Conservation (phyloP, 2,888 invertebrate species). For the Nezara viridula region DNA sequence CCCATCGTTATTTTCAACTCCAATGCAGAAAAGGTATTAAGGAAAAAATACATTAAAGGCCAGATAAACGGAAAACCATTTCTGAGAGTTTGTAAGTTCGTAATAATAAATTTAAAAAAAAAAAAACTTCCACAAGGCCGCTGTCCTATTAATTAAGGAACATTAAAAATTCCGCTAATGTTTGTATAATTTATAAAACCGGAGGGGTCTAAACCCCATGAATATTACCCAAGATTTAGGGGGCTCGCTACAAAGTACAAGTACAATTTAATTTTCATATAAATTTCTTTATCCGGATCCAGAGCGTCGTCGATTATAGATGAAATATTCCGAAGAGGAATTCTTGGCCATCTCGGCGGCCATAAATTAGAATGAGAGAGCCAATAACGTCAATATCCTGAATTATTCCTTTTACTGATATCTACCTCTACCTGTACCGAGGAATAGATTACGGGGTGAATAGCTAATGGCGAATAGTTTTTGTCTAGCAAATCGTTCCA, state of each 20-base stretch:
- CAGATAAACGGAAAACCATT: too few species aligned
- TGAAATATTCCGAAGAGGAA: conserved; percentile 9
- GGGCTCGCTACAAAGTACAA: neutral
- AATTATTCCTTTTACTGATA: conserved; percentile 32
- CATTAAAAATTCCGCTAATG: conserved; percentile 23
- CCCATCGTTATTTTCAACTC: too few species aligned
- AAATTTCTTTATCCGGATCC: neutral
- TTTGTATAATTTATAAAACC: conserved; percentile 30
- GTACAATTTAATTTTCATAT: conserved; percentile 24
- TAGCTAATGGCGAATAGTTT: neutral
- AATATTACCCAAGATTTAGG: conserved; percentile 11
- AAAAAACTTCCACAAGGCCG: neutral
- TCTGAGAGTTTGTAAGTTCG: too few species aligned
- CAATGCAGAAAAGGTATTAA: too few species aligned
- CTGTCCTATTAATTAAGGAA: neutral
- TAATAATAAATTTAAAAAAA: neutral
- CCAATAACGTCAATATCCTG: conserved; percentile 4
- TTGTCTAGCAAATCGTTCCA: neutral
- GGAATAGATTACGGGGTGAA: neutral
- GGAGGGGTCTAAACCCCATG: neutral
- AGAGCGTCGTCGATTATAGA: neutral
- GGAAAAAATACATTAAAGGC: too few species aligned
- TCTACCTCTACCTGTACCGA: neutral
- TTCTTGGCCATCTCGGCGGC: neutral
- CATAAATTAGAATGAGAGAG: conserved; percentile 1